Conservation (phyloP, 2,888 invertebrate species). For the Apamea anceps region DNA sequence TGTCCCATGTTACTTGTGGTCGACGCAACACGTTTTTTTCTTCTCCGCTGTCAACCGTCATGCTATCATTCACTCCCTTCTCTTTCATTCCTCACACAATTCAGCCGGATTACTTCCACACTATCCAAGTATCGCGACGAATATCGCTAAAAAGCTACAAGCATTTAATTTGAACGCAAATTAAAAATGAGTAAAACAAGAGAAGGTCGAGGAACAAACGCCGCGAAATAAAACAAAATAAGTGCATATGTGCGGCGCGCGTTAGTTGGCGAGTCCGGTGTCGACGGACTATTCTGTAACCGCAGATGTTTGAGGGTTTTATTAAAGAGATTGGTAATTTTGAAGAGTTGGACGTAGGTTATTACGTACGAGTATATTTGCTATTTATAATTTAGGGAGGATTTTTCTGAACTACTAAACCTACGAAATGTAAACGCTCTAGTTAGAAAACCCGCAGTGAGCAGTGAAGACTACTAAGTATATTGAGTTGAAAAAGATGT, state of each 20-base stretch:
- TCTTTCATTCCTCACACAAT: neutral
- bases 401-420: neutral
- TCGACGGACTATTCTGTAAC: constrained; percentile 50
- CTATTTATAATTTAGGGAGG: neutral
- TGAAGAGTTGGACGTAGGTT: neutral
- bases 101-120: neutral
- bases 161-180: constrained; percentile 59
- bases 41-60: neutral
- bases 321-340: constrained; percentile 3
- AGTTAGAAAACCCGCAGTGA: neutral
- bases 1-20: neutral
- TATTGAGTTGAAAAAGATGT: neutral
- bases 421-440: neutral
- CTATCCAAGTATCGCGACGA: neutral
- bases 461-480: neutral
- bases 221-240: constrained; percentile 57
- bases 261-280: constrained; percentile 48
- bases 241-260: constrained; percentile 60
- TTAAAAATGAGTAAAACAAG: constrained; percentile 63
- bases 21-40: neutral
- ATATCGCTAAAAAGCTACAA: constrained; percentile 53
- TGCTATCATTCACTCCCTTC: neutral
- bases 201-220: constrained; percentile 53
- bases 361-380: neutral
- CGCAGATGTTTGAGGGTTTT: neutral